phyloP scores from a whole-genome alignment of 2,113 vertebrate species.

The Pluvianellus socialis region DNA sequence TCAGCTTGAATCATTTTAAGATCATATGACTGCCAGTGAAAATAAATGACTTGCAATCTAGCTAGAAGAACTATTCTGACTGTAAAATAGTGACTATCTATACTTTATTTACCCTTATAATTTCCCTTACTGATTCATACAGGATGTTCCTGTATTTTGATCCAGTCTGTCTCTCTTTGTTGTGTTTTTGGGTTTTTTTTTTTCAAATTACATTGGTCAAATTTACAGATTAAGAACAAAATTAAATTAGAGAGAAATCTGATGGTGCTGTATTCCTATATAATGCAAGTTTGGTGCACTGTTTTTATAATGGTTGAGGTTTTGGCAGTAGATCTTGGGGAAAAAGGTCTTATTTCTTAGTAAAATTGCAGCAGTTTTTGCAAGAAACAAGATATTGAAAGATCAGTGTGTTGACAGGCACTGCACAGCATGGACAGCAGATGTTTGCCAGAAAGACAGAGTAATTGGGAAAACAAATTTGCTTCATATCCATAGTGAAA shows the following conservation, averaged over 20 bases:
- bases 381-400: not conserved
- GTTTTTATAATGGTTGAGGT: not conserved
- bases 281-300: not conserved
- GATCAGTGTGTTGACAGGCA: not conserved
- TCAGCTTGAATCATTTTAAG: not conserved
- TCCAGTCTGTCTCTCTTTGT: not conserved
- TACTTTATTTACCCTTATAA: not conserved
- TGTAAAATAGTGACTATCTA: not conserved
- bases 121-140: not conserved
- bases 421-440: not conserved
- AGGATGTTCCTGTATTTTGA: constrained; percentile 46
- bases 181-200: not conserved
- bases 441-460: not conserved
- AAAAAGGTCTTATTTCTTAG: not conserved
- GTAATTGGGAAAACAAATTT: not conserved
- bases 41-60: not conserved
- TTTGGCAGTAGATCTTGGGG: not conserved
- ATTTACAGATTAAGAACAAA: not conserved
- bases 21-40: not conserved
- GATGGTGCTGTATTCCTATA: not conserved
- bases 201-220: not conserved
- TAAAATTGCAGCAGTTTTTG: not conserved
- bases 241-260: not conserved
- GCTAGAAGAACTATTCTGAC: not conserved
- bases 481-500: not conserved